Base-by-base conservation (phyloP, 2,888 invertebrate genomes). In the Idaea aversata region DNA sequence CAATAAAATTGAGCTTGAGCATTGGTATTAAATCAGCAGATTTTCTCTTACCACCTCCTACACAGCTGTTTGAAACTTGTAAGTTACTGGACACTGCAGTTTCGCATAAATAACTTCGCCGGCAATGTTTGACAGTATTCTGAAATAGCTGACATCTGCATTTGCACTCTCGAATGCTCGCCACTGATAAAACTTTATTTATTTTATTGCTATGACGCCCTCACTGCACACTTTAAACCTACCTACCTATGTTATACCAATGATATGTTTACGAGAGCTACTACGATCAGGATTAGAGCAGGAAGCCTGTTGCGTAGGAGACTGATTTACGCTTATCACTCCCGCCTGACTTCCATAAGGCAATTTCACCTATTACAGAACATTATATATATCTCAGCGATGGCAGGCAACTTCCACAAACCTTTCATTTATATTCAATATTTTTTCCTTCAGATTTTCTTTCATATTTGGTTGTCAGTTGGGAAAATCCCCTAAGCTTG, bases 251-350 rank as follows among this genome's bases (percentile, higher is more conserved):
- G 74, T 75, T 78, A 77, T 80, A 77, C 73, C 74, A 77, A 75
- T 77, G 79, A 80, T 77, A 76, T 79, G 75, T 83, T 83, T 83
- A 83, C 75, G 81, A 78, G 75, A 71, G 75, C 72, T 77, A 67
- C 63, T 61, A 69, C 69, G 68, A 65, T 69, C 62, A 59, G 62
- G 67, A 69, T 65, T 36, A 61, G 64, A 72, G 77, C 74, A 71
- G 72, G 80, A 79, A 78, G 80, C 81, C 76, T 78, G 76, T 78
- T 76, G 84, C 84, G 90, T 90, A 77, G 90, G 90, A 82, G 80
- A 81, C 80, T 86, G 88, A 90, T 90, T 86, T 90, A 90, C 79
- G 65, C 71, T 34, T 58, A 58, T 16, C 58, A 58, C 67, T 65
- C 72, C 73, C 74, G 79, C 79, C 80, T 72, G 77, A 63, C 65